Base-by-base conservation (phyloP, 1,140 invertebrate species). In the Temnothorax nylanderi region DNA sequence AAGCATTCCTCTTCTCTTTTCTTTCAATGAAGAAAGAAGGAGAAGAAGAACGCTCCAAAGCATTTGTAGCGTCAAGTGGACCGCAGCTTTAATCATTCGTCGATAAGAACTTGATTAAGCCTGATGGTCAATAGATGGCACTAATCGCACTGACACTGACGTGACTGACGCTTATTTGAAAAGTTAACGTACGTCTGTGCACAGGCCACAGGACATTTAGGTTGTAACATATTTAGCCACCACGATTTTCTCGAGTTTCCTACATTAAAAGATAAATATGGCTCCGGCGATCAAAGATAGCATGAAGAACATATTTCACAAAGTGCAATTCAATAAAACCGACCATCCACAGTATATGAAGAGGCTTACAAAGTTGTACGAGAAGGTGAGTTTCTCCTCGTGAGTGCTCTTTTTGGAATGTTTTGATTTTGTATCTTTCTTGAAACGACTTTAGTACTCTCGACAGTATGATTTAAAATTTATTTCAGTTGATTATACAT, bases 321-420 rank as follows among this genome's bases (percentile, higher is more conserved):
- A 96, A 82, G 96, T 96, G 37, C 96, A 97, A 89, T 95, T 95
- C 58, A 96, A 96, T 90, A 96, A 96, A 84, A 96, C 96, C 32
- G 95, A 96, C 89, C 96, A 97, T 92, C 96, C 96, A 86, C 96
- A 96, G 87, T 96, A 96, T 87, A 93, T 96, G 4, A 97, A 97
- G 89, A 96, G 96, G 92, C 92, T 97, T 91, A 95, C 93, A 56
- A 96, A 96, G 91, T 88, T 96, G 10, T 97, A 96, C 88, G 94
- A 95, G 80, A 96, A 96, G 94, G 96, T 97, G 74, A 88, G 58
- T 76, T 13, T 51, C 3, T 0, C 34, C 26, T 26, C 26, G 26
- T 26, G 26, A 26, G 26, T 26, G 37, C 18, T 11, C 32, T 76
- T 26, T 41, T 41, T 18, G 51, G 5, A 54, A 26, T 56, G 47